Conservation (phyloP, 2,113 vertebrate species). For the Bambusicola thoracicus region DNA sequence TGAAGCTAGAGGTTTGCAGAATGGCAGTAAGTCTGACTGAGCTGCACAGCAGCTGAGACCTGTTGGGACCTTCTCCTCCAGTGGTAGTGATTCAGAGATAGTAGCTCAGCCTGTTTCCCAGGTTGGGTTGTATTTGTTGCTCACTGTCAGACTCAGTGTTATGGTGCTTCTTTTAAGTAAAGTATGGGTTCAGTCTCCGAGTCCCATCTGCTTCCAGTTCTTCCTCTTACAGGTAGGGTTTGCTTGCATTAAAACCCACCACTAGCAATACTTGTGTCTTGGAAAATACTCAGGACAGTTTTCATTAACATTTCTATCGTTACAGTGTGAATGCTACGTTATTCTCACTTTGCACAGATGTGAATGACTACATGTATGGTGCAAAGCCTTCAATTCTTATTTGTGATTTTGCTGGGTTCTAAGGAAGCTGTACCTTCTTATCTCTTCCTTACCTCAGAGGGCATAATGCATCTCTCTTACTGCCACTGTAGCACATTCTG, state of each 20-base stretch:
- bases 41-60: background rate
- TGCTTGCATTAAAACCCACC: background rate
- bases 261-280: background rate
- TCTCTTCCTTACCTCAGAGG: background rate
- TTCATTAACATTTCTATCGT: background rate
- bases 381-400: background rate
- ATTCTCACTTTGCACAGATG: background rate
- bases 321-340: background rate
- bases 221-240: background rate
- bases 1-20: background rate
- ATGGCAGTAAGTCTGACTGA: background rate
- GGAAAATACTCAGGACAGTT: background rate
- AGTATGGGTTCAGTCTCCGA: background rate
- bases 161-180: background rate
- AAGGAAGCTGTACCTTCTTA: background rate
- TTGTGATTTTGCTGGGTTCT: background rate
- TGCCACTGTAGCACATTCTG: too few relatives aligned
- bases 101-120: background rate
- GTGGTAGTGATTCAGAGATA: background rate
- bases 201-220: background rate
- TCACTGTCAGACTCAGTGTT: background rate
- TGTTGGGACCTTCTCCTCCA: background rate
- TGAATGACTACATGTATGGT: background rate
- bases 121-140: background rate
- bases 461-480: background rate